Evolutionary conservation across 1,140 invertebrate genomes (phyloP).

Genomic region (Forficula auricularia): DNA sequence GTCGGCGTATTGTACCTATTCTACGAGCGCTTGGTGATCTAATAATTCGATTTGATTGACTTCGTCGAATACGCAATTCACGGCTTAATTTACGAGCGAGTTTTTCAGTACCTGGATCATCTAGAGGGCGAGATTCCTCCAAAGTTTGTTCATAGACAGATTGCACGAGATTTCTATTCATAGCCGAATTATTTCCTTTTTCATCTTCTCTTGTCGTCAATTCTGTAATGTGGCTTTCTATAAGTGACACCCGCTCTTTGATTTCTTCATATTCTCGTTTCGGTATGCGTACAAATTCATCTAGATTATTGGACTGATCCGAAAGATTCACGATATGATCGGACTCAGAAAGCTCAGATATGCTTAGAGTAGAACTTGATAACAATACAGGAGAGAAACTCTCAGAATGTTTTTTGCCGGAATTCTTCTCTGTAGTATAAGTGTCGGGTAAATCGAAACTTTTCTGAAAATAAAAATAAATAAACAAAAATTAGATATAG

Average conservation of each 20-base stretch:
- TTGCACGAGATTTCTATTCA: slow-evolving; percentile 32
- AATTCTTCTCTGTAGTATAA: too few relatives aligned
- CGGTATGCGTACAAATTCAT: slow-evolving; percentile 45
- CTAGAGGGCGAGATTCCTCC: slow-evolving; percentile 39
- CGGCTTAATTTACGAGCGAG: slow-evolving; percentile 46
- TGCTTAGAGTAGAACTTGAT: not conserved
- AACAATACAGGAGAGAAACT: too few relatives aligned
- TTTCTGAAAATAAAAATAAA: too few relatives aligned
- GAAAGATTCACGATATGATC: not conserved
- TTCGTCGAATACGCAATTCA: slow-evolving; percentile 51
- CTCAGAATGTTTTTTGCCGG: too few relatives aligned
- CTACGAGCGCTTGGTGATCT: slow-evolving; percentile 61
- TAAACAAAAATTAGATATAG: too few relatives aligned
- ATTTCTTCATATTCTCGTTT: slow-evolving; percentile 58
- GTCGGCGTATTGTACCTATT: slow-evolving; percentile 50
- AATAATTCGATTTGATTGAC: slow-evolving; percentile 47
- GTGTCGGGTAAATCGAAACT: too few relatives aligned
- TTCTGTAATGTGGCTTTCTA: slow-evolving; percentile 44
- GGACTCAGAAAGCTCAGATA: not conserved
- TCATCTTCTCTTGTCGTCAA: slow-evolving; percentile 26
- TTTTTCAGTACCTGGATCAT: slow-evolving; percentile 40
- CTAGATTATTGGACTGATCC: slow-evolving; percentile 17
- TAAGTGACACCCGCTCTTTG: slow-evolving; percentile 47
- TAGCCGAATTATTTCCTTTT: slow-evolving; percentile 6
- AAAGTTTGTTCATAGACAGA: slow-evolving; percentile 52